Percentiles rank a stretch among this genome's conserved stretches.
Conservation (phyloP, 2,888 invertebrate genomes). For the Eulithis prunata region DNA sequence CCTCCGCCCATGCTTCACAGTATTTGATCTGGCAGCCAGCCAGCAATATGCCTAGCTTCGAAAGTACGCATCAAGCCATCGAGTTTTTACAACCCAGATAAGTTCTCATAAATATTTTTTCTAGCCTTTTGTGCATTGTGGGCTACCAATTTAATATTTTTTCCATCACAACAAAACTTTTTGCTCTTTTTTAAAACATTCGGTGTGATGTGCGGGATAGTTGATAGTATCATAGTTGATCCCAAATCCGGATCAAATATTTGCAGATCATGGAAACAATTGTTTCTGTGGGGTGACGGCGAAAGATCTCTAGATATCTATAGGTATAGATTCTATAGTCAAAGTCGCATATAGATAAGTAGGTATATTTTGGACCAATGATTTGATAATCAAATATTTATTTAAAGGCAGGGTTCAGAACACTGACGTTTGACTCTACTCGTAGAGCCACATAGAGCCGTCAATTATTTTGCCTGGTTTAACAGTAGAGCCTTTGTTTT, state of each 20-base stretch:
- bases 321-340: no score
- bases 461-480: slow-evolving; percentile 29
- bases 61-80: slow-evolving; percentile 65
- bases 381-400: slow-evolving; percentile 4
- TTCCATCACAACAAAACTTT: neutral
- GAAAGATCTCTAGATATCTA: neutral
- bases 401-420: neutral
- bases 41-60: slow-evolving; percentile 70
- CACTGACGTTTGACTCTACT: slow-evolving; percentile 10
- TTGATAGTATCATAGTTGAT: no score
- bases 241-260: neutral
- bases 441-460: slow-evolving; percentile 1
- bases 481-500: slow-evolving; percentile 33
- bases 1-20: slow-evolving; percentile 54
- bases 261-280: slow-evolving; percentile 1
- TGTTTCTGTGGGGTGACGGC: neutral
- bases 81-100: slow-evolving; percentile 58
- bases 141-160: neutral
- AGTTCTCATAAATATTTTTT: slow-evolving; percentile 30
- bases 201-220: neutral
- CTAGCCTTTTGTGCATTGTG: slow-evolving; percentile 19
- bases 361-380: slow-evolving; percentile 1
- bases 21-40: slow-evolving; percentile 71
- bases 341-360: no score
- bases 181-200: neutral